Evolutionary conservation across 2,797 vertebrate species (phyloP).

Genomic region (Apodemus agrarius): DNA sequence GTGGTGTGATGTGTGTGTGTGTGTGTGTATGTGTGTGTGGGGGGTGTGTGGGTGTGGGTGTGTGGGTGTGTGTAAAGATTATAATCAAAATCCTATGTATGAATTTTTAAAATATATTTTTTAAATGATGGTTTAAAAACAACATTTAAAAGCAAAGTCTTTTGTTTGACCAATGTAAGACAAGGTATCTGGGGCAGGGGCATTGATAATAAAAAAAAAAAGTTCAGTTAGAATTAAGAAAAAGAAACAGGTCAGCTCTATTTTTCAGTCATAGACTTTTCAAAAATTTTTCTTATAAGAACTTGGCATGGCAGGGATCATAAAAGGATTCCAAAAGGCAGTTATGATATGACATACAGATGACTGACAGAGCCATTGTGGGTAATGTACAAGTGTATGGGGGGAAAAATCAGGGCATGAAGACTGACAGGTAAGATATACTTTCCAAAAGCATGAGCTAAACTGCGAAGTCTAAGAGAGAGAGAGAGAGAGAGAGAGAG

Average conservation of each 20-base stretch:
- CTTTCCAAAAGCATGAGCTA: slow-evolving; percentile 16
- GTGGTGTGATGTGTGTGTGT: neutral
- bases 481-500: neutral
- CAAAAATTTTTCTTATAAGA: neutral
- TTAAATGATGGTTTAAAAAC: neutral
- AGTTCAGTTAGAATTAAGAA: slow-evolving; percentile 6
- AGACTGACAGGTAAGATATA: neutral
- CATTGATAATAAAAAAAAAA: neutral
- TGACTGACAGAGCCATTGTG: neutral
- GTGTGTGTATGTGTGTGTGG: neutral
- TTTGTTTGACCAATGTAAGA: neutral
- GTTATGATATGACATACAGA: neutral
- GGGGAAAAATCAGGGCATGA: neutral
- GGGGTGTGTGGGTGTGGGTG: no score
- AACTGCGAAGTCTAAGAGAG: neutral
- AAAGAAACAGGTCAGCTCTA: neutral
- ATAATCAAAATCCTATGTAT: no score
- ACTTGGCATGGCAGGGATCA: neutral
- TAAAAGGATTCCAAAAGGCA: slow-evolving; percentile 15
- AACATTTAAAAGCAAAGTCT: neutral
- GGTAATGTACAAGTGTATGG: neutral
- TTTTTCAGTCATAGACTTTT: neutral
- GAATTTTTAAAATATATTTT: neutral
- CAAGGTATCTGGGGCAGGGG: neutral
- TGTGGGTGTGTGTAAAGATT: neutral